Percentiles rank a stretch among this genome's conserved stretches.
These are phyloP conservation scores for Chloroceryle aenea DNA, from an alignment of 2,113 vertebrate genomes.

Conservation along the genomic window DNA sequence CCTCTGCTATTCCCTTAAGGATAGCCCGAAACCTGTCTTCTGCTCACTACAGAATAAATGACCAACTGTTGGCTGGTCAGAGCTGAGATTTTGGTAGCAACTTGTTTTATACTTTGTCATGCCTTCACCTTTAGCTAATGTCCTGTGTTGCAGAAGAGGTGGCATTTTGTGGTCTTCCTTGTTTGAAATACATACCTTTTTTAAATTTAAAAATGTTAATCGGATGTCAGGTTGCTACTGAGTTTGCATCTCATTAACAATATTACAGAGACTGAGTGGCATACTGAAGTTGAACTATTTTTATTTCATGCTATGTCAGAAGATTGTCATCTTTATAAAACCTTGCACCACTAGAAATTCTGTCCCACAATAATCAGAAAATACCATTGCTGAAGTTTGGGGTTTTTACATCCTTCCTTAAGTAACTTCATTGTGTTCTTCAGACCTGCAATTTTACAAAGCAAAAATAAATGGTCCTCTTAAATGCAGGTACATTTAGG, in stretches of 20 bases:
- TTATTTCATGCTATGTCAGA: neutral
- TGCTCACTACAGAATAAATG: neutral
- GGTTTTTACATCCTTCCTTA: neutral
- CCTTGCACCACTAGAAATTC: neutral
- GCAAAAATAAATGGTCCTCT: neutral
- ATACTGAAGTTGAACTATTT: neutral
- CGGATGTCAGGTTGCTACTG: neutral
- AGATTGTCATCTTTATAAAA: neutral
- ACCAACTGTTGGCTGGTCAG: neutral
- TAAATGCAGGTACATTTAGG: neutral
- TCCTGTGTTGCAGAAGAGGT: neutral
- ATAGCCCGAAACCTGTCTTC: neutral
- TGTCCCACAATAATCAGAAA: neutral
- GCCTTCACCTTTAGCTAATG: neutral
- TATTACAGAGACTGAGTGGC: neutral
- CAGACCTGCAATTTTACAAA: neutral
- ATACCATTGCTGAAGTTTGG: neutral
- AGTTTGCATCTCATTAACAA: neutral
- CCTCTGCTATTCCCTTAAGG: neutral
- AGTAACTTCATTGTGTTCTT: neutral
- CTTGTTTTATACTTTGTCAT: neutral
- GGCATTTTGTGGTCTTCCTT: constrained; percentile 26
- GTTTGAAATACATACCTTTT: neutral
- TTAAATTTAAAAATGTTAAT: neutral
- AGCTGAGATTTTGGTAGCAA: neutral